A percentile compares a stretch with the other conserved stretches of the same genome.
Evolutionary conservation across 2,797 vertebrate genomes (phyloP).

Genomic region (Scolopax bukidnonensis): DNA sequence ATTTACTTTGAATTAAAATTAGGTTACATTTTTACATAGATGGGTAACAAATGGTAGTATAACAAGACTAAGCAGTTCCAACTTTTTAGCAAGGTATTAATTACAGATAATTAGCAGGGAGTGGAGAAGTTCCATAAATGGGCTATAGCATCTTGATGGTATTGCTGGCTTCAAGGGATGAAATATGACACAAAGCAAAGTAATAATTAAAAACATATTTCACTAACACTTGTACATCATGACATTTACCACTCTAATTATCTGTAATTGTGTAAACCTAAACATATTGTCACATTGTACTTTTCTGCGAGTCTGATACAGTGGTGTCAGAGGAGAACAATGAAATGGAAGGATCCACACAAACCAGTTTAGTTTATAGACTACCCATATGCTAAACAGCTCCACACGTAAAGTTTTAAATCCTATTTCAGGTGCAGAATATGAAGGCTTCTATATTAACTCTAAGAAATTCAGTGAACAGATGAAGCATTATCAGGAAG

Average conservation of each 20-base stretch:
- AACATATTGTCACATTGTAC: conserved; percentile 33
- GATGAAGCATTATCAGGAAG: not conserved
- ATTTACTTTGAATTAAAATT: not conserved
- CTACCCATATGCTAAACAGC: not conserved
- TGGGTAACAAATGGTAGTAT: not conserved
- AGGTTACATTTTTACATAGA: not conserved
- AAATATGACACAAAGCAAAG: conserved; percentile 40
- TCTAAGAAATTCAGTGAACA: not conserved
- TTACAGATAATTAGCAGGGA: conserved; percentile 43
- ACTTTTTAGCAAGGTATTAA: conserved; percentile 33
- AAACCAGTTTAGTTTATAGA: not conserved
- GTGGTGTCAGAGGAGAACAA: conserved; percentile 33
- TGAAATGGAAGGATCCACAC: not conserved
- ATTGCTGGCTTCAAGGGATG: conserved; percentile 29
- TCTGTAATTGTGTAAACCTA: conserved; percentile 50
- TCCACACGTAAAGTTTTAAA: not conserved
- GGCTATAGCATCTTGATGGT: conserved; percentile 6
- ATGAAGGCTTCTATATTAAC: not conserved
- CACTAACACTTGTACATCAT: conserved; percentile 51
- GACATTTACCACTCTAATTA: conserved; percentile 57
- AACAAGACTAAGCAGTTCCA: conserved; percentile 16
- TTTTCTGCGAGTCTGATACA: not conserved
- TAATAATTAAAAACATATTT: conserved; percentile 58
- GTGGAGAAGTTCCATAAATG: conserved; percentile 10
- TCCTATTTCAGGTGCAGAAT: not conserved